Percentiles rank a stretch among this genome's conserved stretches.
Evolutionary conservation across 2,888 invertebrate species (phyloP).

Genomic region (Harmothoe impar): DNA sequence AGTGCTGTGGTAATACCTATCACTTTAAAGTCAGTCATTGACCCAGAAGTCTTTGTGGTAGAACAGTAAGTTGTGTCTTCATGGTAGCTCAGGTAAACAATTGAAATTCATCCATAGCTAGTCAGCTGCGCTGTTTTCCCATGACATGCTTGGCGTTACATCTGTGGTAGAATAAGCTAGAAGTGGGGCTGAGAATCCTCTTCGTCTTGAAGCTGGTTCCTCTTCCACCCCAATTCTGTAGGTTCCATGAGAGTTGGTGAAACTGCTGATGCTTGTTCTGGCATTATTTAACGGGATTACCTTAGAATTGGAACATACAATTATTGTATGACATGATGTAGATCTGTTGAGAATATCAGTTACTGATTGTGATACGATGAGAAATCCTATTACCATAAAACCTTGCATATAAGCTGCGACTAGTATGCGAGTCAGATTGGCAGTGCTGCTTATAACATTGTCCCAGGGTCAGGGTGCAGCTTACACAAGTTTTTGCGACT

Average conservation of each 20-base stretch:
- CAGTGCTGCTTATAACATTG: too few species aligned
- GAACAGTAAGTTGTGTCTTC: too few species aligned
- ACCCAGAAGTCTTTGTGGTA: too few species aligned
- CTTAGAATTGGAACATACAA: background rate
- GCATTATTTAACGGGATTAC: background rate
- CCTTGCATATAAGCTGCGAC: too few species aligned
- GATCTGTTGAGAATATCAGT: background rate
- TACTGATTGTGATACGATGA: background rate
- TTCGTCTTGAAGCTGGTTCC: conserved; percentile 35
- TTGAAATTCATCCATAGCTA: conserved; percentile 53
- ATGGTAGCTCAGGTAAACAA: conserved; percentile 1
- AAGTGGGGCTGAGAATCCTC: background rate
- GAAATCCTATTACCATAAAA: too few species aligned
- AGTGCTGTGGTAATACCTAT: too few species aligned
- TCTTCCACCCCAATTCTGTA: background rate
- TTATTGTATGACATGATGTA: background rate
- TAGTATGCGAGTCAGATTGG: too few species aligned
- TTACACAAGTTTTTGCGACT: too few species aligned
- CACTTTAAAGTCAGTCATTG: too few species aligned
- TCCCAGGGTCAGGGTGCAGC: too few species aligned
- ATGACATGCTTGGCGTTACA: conserved; percentile 61
- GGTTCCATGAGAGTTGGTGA: conserved; percentile 36
- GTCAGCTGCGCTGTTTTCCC: conserved; percentile 59
- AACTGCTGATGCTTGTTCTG: background rate
- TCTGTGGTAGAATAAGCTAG: conserved; percentile 60